Evolutionary conservation across 2,797 vertebrate genomes (phyloP), one percentile per base, ranked within the genome.

Genomic region (Australoheros facetus): DNA sequence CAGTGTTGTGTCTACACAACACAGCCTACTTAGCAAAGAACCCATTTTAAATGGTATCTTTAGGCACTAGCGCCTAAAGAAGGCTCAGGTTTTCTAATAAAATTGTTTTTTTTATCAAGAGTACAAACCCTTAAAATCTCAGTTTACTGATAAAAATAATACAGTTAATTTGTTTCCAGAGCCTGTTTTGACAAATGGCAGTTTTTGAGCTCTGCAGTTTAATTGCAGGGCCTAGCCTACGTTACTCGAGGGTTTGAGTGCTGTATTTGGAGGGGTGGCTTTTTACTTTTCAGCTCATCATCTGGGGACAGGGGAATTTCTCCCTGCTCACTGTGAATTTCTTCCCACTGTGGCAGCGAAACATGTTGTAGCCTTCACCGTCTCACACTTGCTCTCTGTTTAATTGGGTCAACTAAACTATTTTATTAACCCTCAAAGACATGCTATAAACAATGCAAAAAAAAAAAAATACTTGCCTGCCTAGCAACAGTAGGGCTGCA

Each of bases 401-500:
- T 69, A 48, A 69, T 19, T 30, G 42, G 26, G 17, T 69, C 51
- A 69, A 51, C 16, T 42, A 69, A 69, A 30, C 64, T 51, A 48
- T 69, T 69, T 42, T 69, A 69, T 69, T 51, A 51, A 69, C 42
- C 42, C 62, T 30, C 26, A 51, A 51, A 69, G 23, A 51, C 42
- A 51, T 51, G 64, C 26, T 51, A 51, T 51, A 51, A 69, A 51
- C 42, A 51, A 16, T 30, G 17, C 64, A 51, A 69, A 69, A 32
- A 32, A 4, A 30, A 4, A 26, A 32, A 7, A 51, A 69, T 7
- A 69, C 48, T 69, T n/a, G 11, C 26, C 42, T 51, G 42, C 64
- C 42, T 69, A 69, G 64, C 64, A 69, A 69, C 64, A 69, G 42
- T 69, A 69, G 48, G 23, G 42, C 42, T 51, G 42, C 48, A 51